Evolutionary conservation across 2,888 invertebrate species (phyloP), one percentile per base, ranked within the genome.

Genomic region (Drosophila sordidula): DNA sequence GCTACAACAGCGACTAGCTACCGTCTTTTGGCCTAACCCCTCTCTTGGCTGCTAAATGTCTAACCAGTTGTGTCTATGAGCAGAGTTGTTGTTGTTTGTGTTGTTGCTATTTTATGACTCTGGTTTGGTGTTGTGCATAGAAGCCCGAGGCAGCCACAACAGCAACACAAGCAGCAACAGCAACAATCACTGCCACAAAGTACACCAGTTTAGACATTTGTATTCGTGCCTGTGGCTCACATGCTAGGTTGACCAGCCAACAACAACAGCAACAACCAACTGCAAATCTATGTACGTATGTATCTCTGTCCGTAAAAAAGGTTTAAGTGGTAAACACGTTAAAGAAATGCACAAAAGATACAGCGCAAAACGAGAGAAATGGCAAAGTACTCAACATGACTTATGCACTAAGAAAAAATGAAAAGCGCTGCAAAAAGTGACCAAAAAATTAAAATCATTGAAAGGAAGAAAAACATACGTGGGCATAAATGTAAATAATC

Each of bases 171-270:
- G 41, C 55, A 69, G n/a, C 62, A 59, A 59, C 57, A 64, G 32
- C 72, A 74, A 70, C 58, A 78, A 73, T 59, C 57, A 76, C 57
- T 68, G 68, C 72, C 72, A 67, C 75, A 78, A 75, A 73, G 74
- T 71, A 66, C 70, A 78, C 65, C 79, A 78, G 77, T 71, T 84
- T 69, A 72, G 85, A 82, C 85, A 85, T 82, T 85, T 81, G 76
- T 73, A 82, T 86, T 81, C 74, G 83, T 81, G 80, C 76, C 70
- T 74, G 73, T 66, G 80, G 86, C 73, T 85, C 69, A 83, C 74
- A 83, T 82, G 86, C 75, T 71, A 76, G 83, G 80, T 76, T 79
- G 76, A 79, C 70, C 79, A 75, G 44, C 62, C 59, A 70, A 36
- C 62, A 69, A 14, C 71, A 75, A 45, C 36, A 74, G 26, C 51